These are phyloP conservation scores for Artemisiospiza belli DNA, from an alignment of 2,113 vertebrate genomes.

Conservation along the genomic window DNA sequence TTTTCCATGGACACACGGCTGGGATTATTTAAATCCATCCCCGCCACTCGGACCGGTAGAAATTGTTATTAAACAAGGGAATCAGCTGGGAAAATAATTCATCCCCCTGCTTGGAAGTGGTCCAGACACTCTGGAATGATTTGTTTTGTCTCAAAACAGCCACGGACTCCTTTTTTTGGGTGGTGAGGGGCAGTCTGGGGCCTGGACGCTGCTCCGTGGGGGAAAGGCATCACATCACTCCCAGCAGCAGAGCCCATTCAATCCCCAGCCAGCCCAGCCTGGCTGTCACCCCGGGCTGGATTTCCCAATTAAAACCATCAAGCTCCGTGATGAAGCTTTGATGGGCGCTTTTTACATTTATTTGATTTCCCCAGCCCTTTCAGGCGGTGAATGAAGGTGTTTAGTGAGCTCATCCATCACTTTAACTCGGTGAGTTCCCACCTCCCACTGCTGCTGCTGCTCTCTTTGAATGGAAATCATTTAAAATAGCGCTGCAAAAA, in stretches of 20 bases:
- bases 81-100: not conserved
- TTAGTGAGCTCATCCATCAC: conserved; percentile 26
- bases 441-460: not conserved
- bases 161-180: not conserved
- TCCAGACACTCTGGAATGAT: not conserved
- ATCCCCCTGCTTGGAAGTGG: not conserved
- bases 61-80: not conserved
- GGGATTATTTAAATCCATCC: not conserved
- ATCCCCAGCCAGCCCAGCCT: not conserved
- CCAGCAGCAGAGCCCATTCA: not conserved
- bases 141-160: not conserved
- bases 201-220: not conserved
- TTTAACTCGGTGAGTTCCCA: not conserved
- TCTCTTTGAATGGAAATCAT: not conserved
- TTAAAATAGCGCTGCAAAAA: not conserved
- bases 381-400: not conserved
- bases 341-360: not conserved
- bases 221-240: fast-evolving
- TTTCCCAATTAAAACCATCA: not conserved
- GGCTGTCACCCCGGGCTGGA: not conserved
- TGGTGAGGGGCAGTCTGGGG: not conserved
- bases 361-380: not conserved
- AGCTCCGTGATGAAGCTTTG: not conserved
- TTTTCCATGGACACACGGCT: not conserved
- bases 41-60: not conserved